These are phyloP conservation scores for Acanthiza pusilla DNA, from an alignment of 2,797 vertebrate species.

Conservation along the genomic window DNA sequence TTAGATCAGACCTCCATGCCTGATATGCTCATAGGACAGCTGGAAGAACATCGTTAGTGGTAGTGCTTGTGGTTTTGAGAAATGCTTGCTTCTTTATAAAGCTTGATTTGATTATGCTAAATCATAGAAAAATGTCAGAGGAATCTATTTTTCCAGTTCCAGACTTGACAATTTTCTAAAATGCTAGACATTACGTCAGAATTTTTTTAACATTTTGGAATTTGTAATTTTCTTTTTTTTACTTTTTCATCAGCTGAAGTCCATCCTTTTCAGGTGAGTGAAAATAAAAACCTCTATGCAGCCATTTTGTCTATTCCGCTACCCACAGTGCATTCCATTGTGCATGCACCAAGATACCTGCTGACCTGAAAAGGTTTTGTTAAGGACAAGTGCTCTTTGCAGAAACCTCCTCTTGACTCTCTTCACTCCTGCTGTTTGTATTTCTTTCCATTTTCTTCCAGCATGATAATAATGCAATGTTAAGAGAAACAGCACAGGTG, in stretches of 20 bases:
- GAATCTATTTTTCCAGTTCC: neutral
- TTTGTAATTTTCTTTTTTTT: neutral
- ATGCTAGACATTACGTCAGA: neutral
- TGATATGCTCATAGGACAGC: neutral
- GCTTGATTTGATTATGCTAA: neutral
- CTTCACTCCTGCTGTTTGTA: neutral
- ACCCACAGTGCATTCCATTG: neutral
- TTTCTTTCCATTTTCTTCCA: neutral
- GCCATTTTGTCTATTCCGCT: neutral
- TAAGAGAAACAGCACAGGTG: neutral
- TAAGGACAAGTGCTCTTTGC: conserved; percentile 10
- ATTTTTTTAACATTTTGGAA: neutral
- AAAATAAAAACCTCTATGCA: neutral
- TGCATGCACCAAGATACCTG: neutral
- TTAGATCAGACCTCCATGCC: neutral
- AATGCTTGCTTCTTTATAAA: neutral
- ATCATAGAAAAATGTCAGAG: neutral
- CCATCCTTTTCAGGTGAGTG: neutral
- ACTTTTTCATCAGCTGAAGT: neutral
- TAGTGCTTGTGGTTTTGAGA: neutral
- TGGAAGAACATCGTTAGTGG: neutral
- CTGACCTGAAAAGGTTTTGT: neutral
- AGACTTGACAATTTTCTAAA: neutral
- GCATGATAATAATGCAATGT: neutral
- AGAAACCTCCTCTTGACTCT: neutral